These are phyloP conservation scores for Iphiclides podalirius DNA, from an alignment of 2,888 invertebrate species.

Conservation along the genomic window DNA sequence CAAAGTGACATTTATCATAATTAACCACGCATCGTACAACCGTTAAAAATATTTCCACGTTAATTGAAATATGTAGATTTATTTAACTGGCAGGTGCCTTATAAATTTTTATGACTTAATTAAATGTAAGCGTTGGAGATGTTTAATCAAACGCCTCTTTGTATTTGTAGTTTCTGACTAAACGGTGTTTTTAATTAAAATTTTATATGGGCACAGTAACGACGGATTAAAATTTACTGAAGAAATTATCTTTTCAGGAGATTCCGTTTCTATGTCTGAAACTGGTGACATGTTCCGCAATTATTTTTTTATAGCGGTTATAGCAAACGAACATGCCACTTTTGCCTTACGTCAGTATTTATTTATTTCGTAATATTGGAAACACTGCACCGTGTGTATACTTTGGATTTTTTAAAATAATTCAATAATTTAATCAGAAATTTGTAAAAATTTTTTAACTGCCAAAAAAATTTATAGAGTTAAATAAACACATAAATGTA, in stretches of 20 bases:
- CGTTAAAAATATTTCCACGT: conserved; percentile 12
- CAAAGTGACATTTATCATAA: conserved; percentile 14
- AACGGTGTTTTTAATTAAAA: conserved; percentile 8
- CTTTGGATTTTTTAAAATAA: too few relatives aligned
- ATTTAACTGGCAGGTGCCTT: conserved; percentile 12
- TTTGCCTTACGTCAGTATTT: too few relatives aligned
- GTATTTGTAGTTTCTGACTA: neutral
- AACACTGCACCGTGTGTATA: too few relatives aligned
- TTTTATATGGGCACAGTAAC: neutral
- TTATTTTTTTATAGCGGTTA: too few relatives aligned
- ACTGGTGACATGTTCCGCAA: too few relatives aligned
- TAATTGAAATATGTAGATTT: conserved; percentile 21
- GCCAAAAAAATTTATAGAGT: too few relatives aligned
- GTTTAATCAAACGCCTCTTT: conserved; percentile 6
- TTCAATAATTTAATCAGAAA: too few relatives aligned
- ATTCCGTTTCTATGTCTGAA: neutral
- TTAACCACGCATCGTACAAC: conserved; percentile 1
- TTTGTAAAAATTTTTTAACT: too few relatives aligned
- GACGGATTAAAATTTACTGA: neutral
- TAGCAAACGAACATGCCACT: too few relatives aligned
- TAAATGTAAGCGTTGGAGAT: conserved; percentile 2
- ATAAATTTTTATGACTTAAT: conserved; percentile 17
- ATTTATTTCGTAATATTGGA: too few relatives aligned
- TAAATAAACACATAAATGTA: too few relatives aligned
- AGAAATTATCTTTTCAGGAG: neutral